Conservation (phyloP, 2,888 invertebrate species). For the Sesia apiformis region DNA sequence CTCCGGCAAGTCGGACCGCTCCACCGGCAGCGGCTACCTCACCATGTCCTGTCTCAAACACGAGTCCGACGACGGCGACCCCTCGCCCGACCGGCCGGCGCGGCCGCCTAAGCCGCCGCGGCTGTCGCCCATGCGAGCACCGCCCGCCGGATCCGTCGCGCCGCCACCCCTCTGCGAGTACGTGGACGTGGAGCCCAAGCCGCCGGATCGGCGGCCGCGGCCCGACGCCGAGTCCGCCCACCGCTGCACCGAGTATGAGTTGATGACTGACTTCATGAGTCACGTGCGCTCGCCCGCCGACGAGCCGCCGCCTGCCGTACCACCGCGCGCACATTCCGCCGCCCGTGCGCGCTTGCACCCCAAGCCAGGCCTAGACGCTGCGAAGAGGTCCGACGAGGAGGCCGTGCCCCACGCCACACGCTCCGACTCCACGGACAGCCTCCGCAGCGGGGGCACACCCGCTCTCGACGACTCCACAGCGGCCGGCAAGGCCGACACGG, state of each 20-base stretch:
- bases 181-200: conserved; percentile 36
- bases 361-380: conserved; percentile 74
- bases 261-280: conserved; percentile 58
- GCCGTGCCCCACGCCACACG: conserved; percentile 81
- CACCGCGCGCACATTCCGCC: conserved; percentile 33
- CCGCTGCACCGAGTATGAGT: conserved; percentile 56
- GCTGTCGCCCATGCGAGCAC: conserved; percentile 38
- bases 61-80: conserved; percentile 56
- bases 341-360: conserved; percentile 20
- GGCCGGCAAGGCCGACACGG: conserved; percentile 20
- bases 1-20: conserved; percentile 52
- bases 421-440: conserved; percentile 54
- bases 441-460: conserved; percentile 12
- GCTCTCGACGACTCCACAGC: conserved; percentile 9
- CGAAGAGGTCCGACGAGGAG: conserved; percentile 83
- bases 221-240: conserved; percentile 20
- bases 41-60: conserved; percentile 42
- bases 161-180: conserved; percentile 23
- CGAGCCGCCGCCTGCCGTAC: conserved; percentile 42
- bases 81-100: conserved; percentile 46
- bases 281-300: conserved; percentile 23
- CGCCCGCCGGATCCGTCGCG: conserved; percentile 2
- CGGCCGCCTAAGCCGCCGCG: conserved; percentile 56
- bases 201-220: conserved; percentile 28
- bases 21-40: conserved; percentile 54